Evolutionary conservation across 2,888 invertebrate genomes (phyloP).

Genomic region (Morpho helenor): DNA sequence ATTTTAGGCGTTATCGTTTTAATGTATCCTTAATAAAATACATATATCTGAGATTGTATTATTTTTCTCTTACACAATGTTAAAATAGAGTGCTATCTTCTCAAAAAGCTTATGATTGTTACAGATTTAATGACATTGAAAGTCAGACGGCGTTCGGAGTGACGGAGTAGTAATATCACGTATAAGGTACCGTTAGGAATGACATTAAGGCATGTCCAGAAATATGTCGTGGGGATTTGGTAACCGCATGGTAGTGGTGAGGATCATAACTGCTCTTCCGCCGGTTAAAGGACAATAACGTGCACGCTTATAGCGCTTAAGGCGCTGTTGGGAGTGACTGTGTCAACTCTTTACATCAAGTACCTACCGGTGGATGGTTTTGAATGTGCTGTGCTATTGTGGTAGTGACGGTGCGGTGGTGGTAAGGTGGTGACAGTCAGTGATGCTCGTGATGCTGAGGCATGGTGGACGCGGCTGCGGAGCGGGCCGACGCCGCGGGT

Average conservation of each 20-base stretch:
- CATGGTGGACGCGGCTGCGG: conserved; percentile 78
- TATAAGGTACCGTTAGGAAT: no score
- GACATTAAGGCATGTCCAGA: no score
- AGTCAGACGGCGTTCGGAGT: conserved; percentile 3
- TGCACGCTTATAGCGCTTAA: no score
- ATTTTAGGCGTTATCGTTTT: neutral
- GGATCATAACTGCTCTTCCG: no score
- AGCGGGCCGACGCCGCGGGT: conserved; percentile 69
- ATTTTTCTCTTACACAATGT: neutral
- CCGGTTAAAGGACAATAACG: no score
- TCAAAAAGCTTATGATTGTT: neutral
- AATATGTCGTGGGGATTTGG: no score
- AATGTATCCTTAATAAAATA: no score
- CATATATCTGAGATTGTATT: no score
- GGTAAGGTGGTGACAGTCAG: conserved; percentile 57
- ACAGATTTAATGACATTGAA: conserved; percentile 6
- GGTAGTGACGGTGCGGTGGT: conserved; percentile 50
- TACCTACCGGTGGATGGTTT: conserved; percentile 35
- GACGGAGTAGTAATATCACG: conserved; percentile 3
- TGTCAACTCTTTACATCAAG: neutral
- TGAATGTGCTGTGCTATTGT: conserved; percentile 36
- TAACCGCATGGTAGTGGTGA: no score
- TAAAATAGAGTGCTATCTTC: neutral
- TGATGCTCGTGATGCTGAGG: conserved; percentile 77
- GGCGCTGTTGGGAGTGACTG: no score